These are phyloP conservation scores for Calycopis cecrops DNA, from an alignment of 1,140 invertebrate genomes.

Conservation along the genomic window DNA sequence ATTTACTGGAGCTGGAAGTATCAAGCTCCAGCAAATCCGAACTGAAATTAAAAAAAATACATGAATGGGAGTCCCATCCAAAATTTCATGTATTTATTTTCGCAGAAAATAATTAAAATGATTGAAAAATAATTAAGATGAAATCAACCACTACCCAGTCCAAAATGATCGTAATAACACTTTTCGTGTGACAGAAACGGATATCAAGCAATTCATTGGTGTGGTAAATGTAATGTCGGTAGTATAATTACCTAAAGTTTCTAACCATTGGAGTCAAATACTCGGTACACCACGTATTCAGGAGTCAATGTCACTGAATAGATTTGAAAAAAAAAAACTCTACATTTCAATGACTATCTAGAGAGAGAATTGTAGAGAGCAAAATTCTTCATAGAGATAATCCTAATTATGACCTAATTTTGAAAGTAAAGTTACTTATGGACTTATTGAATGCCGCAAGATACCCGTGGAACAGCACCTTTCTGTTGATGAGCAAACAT, in stretches of 20 bases:
- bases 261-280: slow-evolving; percentile 24
- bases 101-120: slow-evolving; percentile 26
- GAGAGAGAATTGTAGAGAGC: no score
- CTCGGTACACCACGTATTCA: slow-evolving; percentile 27
- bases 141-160: slow-evolving; percentile 15
- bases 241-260: slow-evolving; percentile 27
- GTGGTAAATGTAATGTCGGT: slow-evolving; percentile 27
- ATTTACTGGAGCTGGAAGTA: slow-evolving; percentile 26
- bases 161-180: slow-evolving; percentile 25
- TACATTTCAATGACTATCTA: no score
- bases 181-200: slow-evolving; percentile 17
- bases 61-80: slow-evolving; percentile 33
- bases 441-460: no score
- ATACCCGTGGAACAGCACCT: no score
- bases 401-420: no score
- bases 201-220: slow-evolving; percentile 29
- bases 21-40: no score
- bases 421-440: no score
- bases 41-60: no score
- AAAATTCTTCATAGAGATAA: no score
- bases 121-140: slow-evolving; percentile 19
- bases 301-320: slow-evolving; percentile 19
- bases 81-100: slow-evolving; percentile 30
- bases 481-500: no score
- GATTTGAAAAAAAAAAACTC: no score